Evolutionary conservation across 1,140 invertebrate genomes (phyloP).

Genomic region (Xylocopa sonorina): DNA sequence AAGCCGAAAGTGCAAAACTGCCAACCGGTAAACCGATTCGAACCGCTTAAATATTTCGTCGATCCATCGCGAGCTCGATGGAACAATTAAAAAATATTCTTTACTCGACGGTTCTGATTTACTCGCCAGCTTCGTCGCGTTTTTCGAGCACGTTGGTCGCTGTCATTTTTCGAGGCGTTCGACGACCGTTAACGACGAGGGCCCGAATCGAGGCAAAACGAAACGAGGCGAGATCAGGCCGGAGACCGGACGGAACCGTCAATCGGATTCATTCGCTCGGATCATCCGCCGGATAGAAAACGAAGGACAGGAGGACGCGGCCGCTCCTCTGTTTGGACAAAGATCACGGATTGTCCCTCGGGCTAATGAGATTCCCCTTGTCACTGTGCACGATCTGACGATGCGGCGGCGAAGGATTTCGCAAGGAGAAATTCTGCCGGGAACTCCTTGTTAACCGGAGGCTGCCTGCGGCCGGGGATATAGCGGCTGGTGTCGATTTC

Average conservation of each 20-base stretch:
- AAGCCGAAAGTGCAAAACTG: too few species aligned
- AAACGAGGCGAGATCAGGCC: constrained; percentile 46
- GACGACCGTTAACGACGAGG: constrained; percentile 54
- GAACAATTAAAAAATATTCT: too few species aligned
- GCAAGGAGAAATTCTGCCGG: constrained; percentile 56
- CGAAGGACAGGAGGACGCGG: constrained; percentile 34
- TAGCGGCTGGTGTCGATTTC: constrained; percentile 62
- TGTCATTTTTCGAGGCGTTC: constrained; percentile 22
- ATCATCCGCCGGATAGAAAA: constrained; percentile 58
- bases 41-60: not conserved
- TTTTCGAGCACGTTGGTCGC: constrained; percentile 40
- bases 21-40: too few species aligned
- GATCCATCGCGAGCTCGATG: too few species aligned
- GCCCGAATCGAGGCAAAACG: not conserved
- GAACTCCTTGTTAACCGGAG: constrained; percentile 62
- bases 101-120: too few species aligned
- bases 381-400: constrained; percentile 60
- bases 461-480: constrained; percentile 44
- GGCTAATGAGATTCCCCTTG: constrained; percentile 67
- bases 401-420: constrained; percentile 56
- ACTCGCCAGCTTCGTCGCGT: constrained; percentile 30
- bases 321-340: constrained; percentile 62
- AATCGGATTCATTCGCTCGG: constrained; percentile 57
- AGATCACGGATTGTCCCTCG: constrained; percentile 63
- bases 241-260: constrained; percentile 59